A percentile compares a stretch with the other conserved stretches of the same genome.
Conservation (phyloP, 2,113 vertebrate species). For the Burhinus bistriatus region DNA sequence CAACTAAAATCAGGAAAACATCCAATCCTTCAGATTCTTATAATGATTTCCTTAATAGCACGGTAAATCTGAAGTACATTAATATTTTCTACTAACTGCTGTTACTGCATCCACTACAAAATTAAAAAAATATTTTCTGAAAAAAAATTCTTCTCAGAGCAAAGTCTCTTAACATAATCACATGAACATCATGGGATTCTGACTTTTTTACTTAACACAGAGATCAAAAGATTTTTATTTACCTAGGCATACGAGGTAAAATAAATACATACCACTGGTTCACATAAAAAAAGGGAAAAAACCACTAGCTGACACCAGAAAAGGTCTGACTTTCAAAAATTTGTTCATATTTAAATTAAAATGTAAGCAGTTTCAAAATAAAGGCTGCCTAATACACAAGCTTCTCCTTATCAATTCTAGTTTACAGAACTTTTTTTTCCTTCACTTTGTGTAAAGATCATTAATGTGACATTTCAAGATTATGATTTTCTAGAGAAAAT, state of each 20-base stretch:
- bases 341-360: neutral
- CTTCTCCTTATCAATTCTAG: neutral
- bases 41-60: neutral
- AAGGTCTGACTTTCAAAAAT: neutral
- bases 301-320: rapidly evolving
- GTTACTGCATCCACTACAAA: neutral
- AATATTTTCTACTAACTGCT: neutral
- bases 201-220: neutral
- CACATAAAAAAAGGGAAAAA: neutral
- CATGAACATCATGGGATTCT: neutral
- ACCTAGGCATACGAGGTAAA: neutral
- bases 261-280: neutral
- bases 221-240: neutral
- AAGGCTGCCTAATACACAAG: neutral
- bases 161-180: neutral
- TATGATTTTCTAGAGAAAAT: neutral
- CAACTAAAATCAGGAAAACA: neutral
- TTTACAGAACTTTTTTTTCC: neutral
- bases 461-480: neutral
- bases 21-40: neutral
- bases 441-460: neutral
- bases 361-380: neutral
- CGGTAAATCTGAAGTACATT: neutral
- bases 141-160: neutral
- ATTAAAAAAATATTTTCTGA: rapidly evolving